phyloP scores from a whole-genome alignment of 2,888 invertebrate genomes.

The Cordilura impudica region DNA sequence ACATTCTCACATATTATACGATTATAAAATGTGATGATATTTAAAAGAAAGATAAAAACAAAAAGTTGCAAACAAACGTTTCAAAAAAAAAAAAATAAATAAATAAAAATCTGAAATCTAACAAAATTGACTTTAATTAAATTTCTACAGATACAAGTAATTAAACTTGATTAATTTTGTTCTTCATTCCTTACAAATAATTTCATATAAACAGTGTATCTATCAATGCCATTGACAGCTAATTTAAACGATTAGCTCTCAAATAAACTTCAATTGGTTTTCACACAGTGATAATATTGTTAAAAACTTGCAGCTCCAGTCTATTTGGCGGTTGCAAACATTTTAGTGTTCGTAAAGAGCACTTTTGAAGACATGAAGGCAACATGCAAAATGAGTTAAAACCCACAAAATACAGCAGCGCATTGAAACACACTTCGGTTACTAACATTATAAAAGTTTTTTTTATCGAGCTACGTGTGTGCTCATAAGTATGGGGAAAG shows the following conservation, averaged over 20 bases:
- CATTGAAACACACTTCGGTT: slow-evolving; percentile 28
- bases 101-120: no score
- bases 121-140: no score
- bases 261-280: slow-evolving; percentile 51
- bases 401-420: slow-evolving; percentile 36
- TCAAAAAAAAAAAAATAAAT: not conserved
- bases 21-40: not conserved
- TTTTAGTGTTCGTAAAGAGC: slow-evolving; percentile 2
- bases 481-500: not conserved
- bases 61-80: not conserved
- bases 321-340: not conserved
- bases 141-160: no score
- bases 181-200: no score
- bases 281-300: slow-evolving; percentile 46
- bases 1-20: slow-evolving; percentile 6
- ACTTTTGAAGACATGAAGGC: slow-evolving; percentile 1
- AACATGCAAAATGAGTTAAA: slow-evolving; percentile 37
- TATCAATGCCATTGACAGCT: not conserved
- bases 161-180: no score
- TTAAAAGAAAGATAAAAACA: not conserved
- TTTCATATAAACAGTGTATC: no score
- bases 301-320: not conserved
- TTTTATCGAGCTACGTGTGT: not conserved
- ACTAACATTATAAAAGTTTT: no score
- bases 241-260: slow-evolving; percentile 28